phyloP scores from a whole-genome alignment of 2,888 invertebrate species.

The Mythimna pallens region DNA sequence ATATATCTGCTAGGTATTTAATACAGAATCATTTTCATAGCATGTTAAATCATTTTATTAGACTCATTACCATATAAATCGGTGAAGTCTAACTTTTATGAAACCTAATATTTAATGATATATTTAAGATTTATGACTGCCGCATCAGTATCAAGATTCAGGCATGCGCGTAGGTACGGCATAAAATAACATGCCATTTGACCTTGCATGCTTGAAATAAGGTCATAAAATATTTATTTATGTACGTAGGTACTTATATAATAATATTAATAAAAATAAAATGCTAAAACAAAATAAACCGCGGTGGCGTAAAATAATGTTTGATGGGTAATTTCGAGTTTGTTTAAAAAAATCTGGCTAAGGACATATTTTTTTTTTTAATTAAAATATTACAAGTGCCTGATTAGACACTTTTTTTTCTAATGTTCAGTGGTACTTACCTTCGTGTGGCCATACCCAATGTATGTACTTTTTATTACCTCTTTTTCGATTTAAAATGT shows the following conservation, averaged over 20 bases:
- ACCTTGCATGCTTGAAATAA: conserved; percentile 52
- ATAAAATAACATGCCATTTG: conserved; percentile 38
- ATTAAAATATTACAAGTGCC: conserved; percentile 7
- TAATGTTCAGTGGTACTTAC: neutral
- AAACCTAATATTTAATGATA: conserved; percentile 36
- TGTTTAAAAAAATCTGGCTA: neutral
- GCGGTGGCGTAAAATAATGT: conserved; percentile 8
- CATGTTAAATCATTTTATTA: neutral
- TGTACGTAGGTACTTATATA: conserved; percentile 30
- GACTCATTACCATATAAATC: conserved; percentile 2
- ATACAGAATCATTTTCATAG: neutral
- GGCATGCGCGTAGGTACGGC: conserved; percentile 8
- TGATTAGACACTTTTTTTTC: neutral
- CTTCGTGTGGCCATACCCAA: no score
- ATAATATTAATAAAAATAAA: conserved; percentile 49
- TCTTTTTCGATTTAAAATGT: no score
- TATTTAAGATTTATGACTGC: conserved; percentile 38
- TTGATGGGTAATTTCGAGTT: conserved; percentile 14
- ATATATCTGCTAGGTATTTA: neutral
- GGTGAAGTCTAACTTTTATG: conserved; percentile 34
- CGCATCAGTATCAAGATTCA: conserved; percentile 39
- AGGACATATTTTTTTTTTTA: conserved; percentile 3
- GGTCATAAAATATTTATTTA: conserved; percentile 50
- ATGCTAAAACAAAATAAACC: conserved; percentile 33
- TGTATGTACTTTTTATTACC: neutral